phyloP scores from a whole-genome alignment of 1,140 invertebrate genomes.

The Oppia nitens region DNA sequence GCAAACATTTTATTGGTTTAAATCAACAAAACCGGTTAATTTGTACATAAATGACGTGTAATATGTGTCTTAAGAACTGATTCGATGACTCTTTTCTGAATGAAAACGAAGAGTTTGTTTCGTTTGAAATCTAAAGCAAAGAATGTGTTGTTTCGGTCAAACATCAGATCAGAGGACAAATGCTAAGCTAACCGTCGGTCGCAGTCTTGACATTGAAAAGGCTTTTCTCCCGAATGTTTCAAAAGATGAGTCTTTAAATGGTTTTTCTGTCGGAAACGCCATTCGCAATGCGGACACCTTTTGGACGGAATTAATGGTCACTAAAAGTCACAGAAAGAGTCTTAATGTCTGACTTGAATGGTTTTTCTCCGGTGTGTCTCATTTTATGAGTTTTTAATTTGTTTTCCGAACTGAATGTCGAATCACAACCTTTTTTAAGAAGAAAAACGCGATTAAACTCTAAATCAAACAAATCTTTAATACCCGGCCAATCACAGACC shows the following conservation, averaged over 20 bases:
- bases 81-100: not conserved
- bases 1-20: too few relatives aligned
- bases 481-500: not conserved
- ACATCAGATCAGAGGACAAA: not conserved
- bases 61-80: too few relatives aligned
- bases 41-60: too few relatives aligned
- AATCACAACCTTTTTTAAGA: too few relatives aligned
- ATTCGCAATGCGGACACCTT: conserved; percentile 26
- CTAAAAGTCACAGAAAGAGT: too few relatives aligned
- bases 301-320: too few relatives aligned
- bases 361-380: conserved; percentile 23
- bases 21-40: too few relatives aligned
- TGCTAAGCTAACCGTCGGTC: conserved; percentile 17
- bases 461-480: not conserved
- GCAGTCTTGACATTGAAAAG: conserved; percentile 20
- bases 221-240: conserved; percentile 41
- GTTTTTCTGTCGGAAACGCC: conserved; percentile 35
- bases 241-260: conserved; percentile 41
- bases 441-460: not conserved
- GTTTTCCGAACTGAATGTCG: not conserved
- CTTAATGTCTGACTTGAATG: conserved; percentile 22
- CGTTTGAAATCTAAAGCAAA: not conserved
- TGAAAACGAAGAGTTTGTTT: not conserved
- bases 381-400: conserved; percentile 13
- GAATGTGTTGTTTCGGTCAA: not conserved